phyloP scores from a whole-genome alignment of 1,140 invertebrate genomes.

The Drosophila santomea region DNA sequence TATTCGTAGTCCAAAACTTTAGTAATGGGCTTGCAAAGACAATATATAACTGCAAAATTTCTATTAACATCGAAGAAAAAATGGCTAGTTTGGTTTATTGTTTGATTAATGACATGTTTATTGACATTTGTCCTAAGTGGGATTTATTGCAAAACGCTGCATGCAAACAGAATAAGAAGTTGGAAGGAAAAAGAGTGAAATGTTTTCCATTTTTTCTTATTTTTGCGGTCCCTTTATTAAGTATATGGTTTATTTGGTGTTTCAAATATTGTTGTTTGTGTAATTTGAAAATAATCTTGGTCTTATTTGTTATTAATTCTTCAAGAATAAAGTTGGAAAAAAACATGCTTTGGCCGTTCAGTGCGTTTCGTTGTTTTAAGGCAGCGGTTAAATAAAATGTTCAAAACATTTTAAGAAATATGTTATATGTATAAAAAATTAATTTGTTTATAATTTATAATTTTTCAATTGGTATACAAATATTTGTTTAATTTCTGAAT shows the following conservation, averaged over 20 bases:
- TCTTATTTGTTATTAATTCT: conserved; percentile 30
- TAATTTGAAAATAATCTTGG: conserved; percentile 35
- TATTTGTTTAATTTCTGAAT: too few relatives aligned
- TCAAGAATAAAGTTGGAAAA: conserved; percentile 31
- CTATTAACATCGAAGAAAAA: conserved; percentile 28
- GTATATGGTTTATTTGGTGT: too few relatives aligned
- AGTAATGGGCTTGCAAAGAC: conserved; percentile 6
- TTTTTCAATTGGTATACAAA: too few relatives aligned
- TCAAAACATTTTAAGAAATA: too few relatives aligned
- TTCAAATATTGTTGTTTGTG: conserved; percentile 5
- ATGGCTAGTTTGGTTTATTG: conserved; percentile 33
- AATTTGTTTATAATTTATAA: too few relatives aligned
- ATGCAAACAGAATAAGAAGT: conserved; percentile 28
- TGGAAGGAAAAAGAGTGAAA: conserved; percentile 2
- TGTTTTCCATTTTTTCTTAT: neutral
- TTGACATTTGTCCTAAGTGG: conserved; percentile 34
- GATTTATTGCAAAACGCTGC: conserved; percentile 40
- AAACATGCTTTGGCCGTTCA: conserved; percentile 38
- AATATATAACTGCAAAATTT: conserved; percentile 29
- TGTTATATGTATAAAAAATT: too few relatives aligned
- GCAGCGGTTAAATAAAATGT: too few relatives aligned
- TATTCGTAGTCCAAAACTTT: neutral
- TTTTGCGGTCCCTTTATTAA: neutral
- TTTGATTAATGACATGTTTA: conserved; percentile 37
- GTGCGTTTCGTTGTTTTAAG: conserved; percentile 17